A percentile compares a stretch with the other conserved stretches of the same genome.
phyloP scores from a whole-genome alignment of 1,140 invertebrate genomes.

The Linepithema humile region DNA sequence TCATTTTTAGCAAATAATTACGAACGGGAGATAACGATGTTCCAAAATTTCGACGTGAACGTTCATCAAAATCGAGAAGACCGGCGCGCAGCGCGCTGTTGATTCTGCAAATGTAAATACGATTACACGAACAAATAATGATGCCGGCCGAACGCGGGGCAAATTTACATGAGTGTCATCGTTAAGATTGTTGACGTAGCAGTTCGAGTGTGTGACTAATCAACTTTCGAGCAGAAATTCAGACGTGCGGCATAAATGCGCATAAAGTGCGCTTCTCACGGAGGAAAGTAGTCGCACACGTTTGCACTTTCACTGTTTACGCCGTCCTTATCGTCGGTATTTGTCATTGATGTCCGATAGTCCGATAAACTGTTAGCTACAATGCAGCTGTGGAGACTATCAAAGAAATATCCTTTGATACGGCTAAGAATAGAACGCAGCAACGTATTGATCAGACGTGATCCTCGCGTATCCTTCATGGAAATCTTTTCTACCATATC shows the following conservation, averaged over 20 bases:
- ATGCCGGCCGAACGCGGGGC: too few relatives aligned
- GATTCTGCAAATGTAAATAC: constrained; percentile 1
- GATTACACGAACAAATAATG: background rate
- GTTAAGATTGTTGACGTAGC: constrained; percentile 4
- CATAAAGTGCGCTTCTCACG: constrained; percentile 3
- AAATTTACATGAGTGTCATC: constrained; percentile 6
- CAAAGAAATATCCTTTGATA: background rate
- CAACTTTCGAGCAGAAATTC: constrained; percentile 8
- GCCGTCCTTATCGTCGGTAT: constrained; percentile 3
- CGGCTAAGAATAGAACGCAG: constrained; percentile 25
- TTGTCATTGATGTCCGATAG: background rate
- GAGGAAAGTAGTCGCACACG: constrained; percentile 15
- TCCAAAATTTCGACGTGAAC: background rate
- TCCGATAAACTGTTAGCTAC: background rate
- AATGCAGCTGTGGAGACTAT: background rate
- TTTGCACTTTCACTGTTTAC: constrained; percentile 38
- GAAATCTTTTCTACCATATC: background rate
- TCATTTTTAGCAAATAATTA: background rate
- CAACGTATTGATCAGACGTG: constrained; percentile 36
- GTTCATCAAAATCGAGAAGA: background rate
- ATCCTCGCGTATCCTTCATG: constrained; percentile 14
- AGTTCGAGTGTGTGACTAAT: constrained; percentile 3
- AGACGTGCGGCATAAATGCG: background rate
- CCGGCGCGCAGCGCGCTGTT: background rate
- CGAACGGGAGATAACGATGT: background rate